Evolutionary conservation across 2,113 vertebrate genomes (phyloP).

Genomic region (Zingel zingel): DNA sequence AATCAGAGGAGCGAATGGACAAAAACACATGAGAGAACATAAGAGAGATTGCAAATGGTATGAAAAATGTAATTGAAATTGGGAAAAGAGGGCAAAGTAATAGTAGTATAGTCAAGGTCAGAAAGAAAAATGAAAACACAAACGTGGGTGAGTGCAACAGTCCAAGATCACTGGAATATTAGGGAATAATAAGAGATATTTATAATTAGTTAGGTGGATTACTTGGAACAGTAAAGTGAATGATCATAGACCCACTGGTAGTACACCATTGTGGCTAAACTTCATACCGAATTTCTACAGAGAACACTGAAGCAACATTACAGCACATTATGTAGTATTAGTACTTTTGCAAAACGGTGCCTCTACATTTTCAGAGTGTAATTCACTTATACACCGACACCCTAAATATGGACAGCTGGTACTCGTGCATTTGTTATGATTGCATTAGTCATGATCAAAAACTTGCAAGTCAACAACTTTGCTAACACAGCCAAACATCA

Average conservation of each 20-base stretch:
- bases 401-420: no score
- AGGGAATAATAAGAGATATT: background rate
- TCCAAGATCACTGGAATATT: background rate
- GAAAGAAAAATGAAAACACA: background rate
- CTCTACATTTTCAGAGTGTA: no score
- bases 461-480: no score
- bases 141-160: background rate
- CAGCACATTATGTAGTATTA: no score
- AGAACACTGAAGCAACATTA: background rate
- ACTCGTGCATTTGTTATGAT: no score
- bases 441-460: no score
- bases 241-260: background rate
- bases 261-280: background rate
- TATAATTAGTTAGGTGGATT: conserved; percentile 1
- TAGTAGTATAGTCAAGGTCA: conserved; percentile 1
- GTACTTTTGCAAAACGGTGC: no score
- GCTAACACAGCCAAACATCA: no score
- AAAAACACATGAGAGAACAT: conserved; percentile 17
- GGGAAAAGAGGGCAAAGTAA: background rate
- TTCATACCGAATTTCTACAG: background rate
- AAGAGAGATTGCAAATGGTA: background rate
- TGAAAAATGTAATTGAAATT: background rate
- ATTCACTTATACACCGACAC: no score
- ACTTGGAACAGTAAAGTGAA: conserved; percentile 13
- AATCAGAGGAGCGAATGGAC: conserved; percentile 27